phyloP scores from a whole-genome alignment of 2,797 vertebrate genomes.

The Phataginus tricuspis region DNA sequence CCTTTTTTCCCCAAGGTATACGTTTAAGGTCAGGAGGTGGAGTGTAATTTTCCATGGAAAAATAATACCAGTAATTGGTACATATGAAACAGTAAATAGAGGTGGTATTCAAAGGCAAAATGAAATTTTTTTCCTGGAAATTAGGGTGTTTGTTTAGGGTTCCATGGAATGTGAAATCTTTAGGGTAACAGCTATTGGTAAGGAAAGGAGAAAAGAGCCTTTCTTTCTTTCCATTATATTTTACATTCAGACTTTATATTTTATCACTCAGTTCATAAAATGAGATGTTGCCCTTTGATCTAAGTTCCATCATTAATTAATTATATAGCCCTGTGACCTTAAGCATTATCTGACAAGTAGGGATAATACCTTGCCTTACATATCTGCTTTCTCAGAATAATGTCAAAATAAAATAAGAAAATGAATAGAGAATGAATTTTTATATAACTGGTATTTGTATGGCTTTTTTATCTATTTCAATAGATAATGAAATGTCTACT shows the following conservation, averaged over 20 bases:
- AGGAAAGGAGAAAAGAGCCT: not conserved
- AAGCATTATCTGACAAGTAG: not conserved
- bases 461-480: slow-evolving; percentile 30
- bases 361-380: not conserved
- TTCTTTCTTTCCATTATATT: not conserved
- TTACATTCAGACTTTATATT: not conserved
- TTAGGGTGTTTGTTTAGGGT: not conserved
- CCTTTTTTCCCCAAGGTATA: not conserved
- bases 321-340: not conserved
- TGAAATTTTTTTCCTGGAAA: not conserved
- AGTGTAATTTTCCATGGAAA: not conserved
- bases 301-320: not conserved
- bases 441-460: not conserved
- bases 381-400: not conserved
- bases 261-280: not conserved
- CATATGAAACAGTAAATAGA: not conserved
- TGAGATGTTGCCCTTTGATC: not conserved
- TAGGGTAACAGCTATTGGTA: not conserved
- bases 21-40: not conserved
- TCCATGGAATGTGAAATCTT: not conserved
- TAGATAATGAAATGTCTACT: slow-evolving; percentile 37
- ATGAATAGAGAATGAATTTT: slow-evolving; percentile 26
- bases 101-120: slow-evolving; percentile 28
- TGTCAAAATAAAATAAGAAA: slow-evolving; percentile 10
- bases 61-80: not conserved